phyloP scores from a whole-genome alignment of 2,797 vertebrate genomes.

The Helarctos malayanus region DNA sequence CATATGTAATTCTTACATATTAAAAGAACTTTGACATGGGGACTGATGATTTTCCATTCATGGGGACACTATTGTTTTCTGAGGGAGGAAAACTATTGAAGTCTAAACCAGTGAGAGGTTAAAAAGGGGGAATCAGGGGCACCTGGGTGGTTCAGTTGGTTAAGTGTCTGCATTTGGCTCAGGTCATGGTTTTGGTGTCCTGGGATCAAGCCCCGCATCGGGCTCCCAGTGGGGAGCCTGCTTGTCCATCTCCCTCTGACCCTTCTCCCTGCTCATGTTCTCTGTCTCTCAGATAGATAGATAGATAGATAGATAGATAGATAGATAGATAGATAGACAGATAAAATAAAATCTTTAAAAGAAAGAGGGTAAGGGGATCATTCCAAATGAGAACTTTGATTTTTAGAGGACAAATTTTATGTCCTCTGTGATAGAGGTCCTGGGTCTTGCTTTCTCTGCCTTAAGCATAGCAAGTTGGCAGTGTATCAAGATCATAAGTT shows the following conservation, averaged over 20 bases:
- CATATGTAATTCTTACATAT: not conserved
- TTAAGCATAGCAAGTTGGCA: not conserved
- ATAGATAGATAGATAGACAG: no score
- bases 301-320: no score
- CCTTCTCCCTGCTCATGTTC: not conserved
- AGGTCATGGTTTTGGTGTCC: no score
- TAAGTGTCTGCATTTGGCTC: no score
- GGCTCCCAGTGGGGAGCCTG: no score
- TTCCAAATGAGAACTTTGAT: conserved; percentile 5
- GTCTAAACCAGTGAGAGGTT: not conserved
- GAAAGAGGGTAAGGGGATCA: not conserved
- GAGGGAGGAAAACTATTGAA: not conserved
- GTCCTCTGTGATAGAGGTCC: not conserved
- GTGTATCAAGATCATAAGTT: not conserved
- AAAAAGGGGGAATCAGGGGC: not conserved
- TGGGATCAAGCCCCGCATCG: no score
- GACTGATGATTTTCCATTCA: not conserved
- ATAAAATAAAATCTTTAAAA: no score
- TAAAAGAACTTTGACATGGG: not conserved
- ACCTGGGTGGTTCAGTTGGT: no score
- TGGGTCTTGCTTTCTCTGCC: not conserved
- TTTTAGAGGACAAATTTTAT: conserved; percentile 4
- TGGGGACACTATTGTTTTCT: not conserved
- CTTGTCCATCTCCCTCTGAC: no score
- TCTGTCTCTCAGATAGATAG: no score